Conservation (phyloP, 2,113 vertebrate species). For the Corythornis madagascariensis region DNA sequence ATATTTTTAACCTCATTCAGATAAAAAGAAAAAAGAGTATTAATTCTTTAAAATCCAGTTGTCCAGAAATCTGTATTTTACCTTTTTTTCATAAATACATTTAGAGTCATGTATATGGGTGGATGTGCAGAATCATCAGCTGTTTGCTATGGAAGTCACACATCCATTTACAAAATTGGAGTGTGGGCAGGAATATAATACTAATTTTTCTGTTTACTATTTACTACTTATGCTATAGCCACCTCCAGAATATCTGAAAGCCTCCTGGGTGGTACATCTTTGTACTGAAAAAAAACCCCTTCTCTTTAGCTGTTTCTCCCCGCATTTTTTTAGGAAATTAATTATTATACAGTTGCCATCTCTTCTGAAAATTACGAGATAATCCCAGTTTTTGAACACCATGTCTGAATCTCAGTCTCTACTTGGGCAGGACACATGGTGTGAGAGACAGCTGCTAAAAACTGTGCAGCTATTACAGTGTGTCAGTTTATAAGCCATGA, state of each 20-base stretch:
- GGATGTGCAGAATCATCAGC: background rate
- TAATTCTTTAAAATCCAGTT: background rate
- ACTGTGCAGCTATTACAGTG: slow-evolving; percentile 60
- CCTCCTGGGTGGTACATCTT: background rate
- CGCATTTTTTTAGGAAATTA: slow-evolving; percentile 1
- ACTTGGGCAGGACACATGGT: slow-evolving; percentile 62
- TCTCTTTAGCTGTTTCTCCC: slow-evolving; percentile 11
- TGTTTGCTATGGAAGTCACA: background rate
- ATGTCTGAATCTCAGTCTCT: slow-evolving; percentile 45
- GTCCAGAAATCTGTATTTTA: background rate
- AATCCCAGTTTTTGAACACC: slow-evolving; percentile 50
- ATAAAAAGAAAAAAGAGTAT: background rate
- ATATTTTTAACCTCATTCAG: background rate
- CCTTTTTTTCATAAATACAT: background rate
- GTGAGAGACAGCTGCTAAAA: slow-evolving; percentile 71
- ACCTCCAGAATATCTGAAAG: background rate
- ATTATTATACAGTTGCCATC: background rate
- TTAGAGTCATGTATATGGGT: background rate
- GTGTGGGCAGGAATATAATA: background rate
- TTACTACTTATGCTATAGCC: background rate
- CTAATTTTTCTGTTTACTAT: background rate
- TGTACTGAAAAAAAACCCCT: background rate
- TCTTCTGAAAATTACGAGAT: slow-evolving; percentile 43
- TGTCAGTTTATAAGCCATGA: slow-evolving; percentile 63
- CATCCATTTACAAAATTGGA: background rate